Evolutionary conservation across 2,113 vertebrate species (phyloP).

Genomic region (Gobio gobio): DNA sequence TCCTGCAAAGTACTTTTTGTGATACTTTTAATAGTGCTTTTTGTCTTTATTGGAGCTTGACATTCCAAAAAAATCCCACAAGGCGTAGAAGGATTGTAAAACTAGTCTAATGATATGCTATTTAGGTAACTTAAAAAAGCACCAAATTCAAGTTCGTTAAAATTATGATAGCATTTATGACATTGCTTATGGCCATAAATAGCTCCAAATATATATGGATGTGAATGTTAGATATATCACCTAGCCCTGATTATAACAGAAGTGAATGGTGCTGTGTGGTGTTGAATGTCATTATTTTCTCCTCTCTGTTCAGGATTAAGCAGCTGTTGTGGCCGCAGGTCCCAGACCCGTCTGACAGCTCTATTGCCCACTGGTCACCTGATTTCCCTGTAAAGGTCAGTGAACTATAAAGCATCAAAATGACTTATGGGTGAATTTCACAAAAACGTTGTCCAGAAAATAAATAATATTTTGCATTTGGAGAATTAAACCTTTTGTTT

Average conservation of each 20-base stretch:
- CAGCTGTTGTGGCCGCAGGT: conserved; percentile 92
- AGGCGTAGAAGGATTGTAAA: neutral
- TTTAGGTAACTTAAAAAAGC: neutral
- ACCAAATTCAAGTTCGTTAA: neutral
- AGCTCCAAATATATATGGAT: neutral
- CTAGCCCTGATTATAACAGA: neutral
- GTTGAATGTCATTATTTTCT: neutral
- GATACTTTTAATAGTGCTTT: neutral
- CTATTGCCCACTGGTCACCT: conserved; percentile 92
- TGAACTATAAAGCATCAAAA: neutral
- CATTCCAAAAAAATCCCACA: neutral
- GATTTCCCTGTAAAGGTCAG: conserved; percentile 86
- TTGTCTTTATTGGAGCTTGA: neutral
- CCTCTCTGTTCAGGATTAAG: conserved; percentile 81
- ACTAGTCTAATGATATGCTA: neutral
- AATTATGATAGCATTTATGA: neutral
- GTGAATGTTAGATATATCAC: neutral
- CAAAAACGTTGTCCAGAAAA: neutral
- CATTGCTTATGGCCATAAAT: neutral
- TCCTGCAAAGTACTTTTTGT: neutral
- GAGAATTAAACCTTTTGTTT: too few relatives aligned
- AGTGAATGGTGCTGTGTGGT: neutral
- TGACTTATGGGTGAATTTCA: neutral
- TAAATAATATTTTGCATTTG: neutral
- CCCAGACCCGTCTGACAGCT: conserved; percentile 93